Base-by-base conservation (phyloP, 2,888 invertebrate genomes). In the Yponomeuta evonymella region DNA sequence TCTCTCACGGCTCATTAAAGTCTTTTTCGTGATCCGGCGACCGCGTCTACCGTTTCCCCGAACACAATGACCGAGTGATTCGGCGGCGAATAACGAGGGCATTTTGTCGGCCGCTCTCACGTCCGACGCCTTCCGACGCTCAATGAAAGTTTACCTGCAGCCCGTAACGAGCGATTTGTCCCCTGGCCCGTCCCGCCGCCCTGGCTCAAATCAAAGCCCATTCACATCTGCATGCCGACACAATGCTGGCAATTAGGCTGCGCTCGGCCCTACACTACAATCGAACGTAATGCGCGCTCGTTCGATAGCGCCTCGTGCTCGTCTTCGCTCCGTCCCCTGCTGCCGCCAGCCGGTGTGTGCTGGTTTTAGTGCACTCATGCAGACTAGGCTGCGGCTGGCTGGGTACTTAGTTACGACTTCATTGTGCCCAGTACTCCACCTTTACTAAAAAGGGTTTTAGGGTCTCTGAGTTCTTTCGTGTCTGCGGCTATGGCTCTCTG, bases 221-320 rank as follows among this genome's bases (percentile, higher is more conserved):
- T 93, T 93, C 93, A 92, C 91, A 92, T 93, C 92, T 92, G 92
- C 93, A 92, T 93, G 92, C 90, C 89, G 87, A 86, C 90, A 93
- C 93, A 93, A 93, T 93, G 92, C 90, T 85, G 90, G 90, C 93
- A 93, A 93, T 93, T 92, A 92, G 92, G 89, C 86, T 87, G 82
- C 81, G 86, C 85, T 83, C 79, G 86, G 86, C 79, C 89, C 90
- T 88, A 92, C 90, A 90, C 90, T 88, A 92, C 91, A 90, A 92
- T 92, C 91, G 90, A 87, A 88, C 85, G 86, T 91, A 90, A 91
- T 91, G 89, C 85, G 83, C 85, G 85, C 83, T 83, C 84, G 88
- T 87, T 89, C 89, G 88, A 85, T 87, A 58, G 51, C 15, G 51
- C 51, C 51, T 58, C 51, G 51, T 58, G 51, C 51, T 58, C 15